Evolutionary conservation across 2,888 invertebrate species (phyloP).

Genomic region (Yponomeuta sedellus): DNA sequence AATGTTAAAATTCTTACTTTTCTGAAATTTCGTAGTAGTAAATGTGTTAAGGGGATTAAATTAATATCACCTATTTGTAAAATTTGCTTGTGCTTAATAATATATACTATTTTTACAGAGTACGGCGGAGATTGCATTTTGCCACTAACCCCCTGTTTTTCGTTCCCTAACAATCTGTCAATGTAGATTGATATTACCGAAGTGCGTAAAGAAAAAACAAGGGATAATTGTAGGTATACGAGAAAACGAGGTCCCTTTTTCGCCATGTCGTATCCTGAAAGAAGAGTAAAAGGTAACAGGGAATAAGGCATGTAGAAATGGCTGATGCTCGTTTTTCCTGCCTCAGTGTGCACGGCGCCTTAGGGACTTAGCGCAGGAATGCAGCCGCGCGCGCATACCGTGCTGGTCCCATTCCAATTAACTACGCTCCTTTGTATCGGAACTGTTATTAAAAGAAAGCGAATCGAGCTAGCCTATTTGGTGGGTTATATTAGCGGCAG

Average conservation of each 20-base stretch:
- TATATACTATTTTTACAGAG: no score
- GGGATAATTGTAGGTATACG: no score
- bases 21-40: no score
- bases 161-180: no score
- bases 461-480: background rate
- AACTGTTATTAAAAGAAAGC: background rate
- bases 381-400: slow-evolving; percentile 22
- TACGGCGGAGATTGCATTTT: no score
- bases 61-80: no score
- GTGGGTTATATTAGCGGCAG: background rate
- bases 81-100: no score
- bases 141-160: no score
- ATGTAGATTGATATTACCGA: no score
- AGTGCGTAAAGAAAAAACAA: no score
- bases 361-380: slow-evolving; percentile 25
- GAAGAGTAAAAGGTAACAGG: background rate
- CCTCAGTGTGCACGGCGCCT: slow-evolving; percentile 23
- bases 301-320: background rate
- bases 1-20: no score
- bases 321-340: background rate
- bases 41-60: no score
- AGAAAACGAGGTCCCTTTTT: background rate
- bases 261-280: background rate
- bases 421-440: slow-evolving; percentile 8
- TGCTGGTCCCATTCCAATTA: slow-evolving; percentile 15